Base-by-base conservation (phyloP, 23 tunicate species). In the Aplidium turbinatum region DNA sequence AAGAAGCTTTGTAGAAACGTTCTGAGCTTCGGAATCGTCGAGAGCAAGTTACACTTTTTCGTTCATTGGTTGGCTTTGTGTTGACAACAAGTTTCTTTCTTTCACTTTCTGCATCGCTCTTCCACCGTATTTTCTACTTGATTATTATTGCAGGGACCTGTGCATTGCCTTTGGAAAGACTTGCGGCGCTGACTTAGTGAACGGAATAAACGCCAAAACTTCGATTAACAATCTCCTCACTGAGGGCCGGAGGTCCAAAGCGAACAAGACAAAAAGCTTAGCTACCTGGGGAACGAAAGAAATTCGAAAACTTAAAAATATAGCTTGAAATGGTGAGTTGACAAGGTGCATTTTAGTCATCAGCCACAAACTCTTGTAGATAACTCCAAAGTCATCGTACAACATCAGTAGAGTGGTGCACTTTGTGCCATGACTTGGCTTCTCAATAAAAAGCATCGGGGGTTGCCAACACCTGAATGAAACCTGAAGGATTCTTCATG, bases 251-350 rank as follows among this genome's bases (percentile, higher is more conserved):
- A 36, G 92, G 19, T 84, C 91, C 9, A 91, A 84, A 72, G 79
- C 78, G 0, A 51, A 63, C 57, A 91, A 91, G 62, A 91, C 97
- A 34, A 91, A 84, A 57, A 91, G 86, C 31, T 56, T 91, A 33
- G 86, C 97, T 4, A 50, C 84, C 3, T 91, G 97, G 97, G 86
- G 72, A 31, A 91, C 92, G 2, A 91, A 91, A 68, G 97, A 91
- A 76, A 58, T 91, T 34, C 46, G 92, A 66, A 91, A 91, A 57
- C 67, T 91, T 31, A 68, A 70, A 33, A 45, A 26, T 77, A 74
- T 68, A 24, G 93, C 84, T 35, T 85, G 78, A 78, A 23, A 66
- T 6, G 72, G n/a, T n/a, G n/a, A n/a, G n/a, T n/a, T n/a, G n/a
- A n/a, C n/a, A n/a, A n/a, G n/a, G n/a, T n/a, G n/a, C n/a, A n/a